Evolutionary conservation across 2,888 invertebrate genomes (phyloP), one percentile per base, ranked within the genome.

Genomic region (Leptinotarsa juncta): DNA sequence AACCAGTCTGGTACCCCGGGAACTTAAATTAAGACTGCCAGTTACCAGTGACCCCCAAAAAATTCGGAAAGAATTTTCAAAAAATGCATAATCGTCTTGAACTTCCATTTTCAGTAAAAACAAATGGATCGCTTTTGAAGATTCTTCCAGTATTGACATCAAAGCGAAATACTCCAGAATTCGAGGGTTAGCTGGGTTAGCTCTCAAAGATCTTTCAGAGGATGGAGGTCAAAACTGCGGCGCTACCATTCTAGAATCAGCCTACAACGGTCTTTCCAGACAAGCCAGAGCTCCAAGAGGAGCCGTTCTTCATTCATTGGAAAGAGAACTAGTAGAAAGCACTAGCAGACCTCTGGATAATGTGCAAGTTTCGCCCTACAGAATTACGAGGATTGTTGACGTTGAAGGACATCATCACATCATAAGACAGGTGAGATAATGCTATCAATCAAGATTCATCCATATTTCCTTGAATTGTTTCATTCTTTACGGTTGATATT

Each of bases 111-210:
- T 12, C 83, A 92, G 92, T 84, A 90, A 92, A 83, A 90, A 90
- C 67, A 91, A 92, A 18, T 95, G 95, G 94, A 90, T 95, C 69
- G 92, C 94, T 4, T 94, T 94, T 84, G 95, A 95, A 83, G 95
- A 95, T 84, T 88, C 91, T 0, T 92, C 91, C 20, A 93, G 94
- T 66, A 90, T 93, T 20, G 92, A 93, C 82, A 94, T 94, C 79
- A 95, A 94, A 89, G 93, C 93, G 15, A 94, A 94, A 86, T 95
- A 95, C 86, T 90, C 92, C 0, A 86, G 94, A 48, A 90, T 95
- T 15, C 90, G 94, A 1, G 93, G 93, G 3, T 86, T 95, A 14
- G 94, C 93, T 0, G 94, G 94, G 1, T 85, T 94, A 26, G 94
- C 92, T 0, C 86, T 95, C 67, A 90, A 90, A 62, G 94, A 94